phyloP scores from a whole-genome alignment of 2,888 invertebrate genomes.

The Drosophila pseudotalamancana region DNA sequence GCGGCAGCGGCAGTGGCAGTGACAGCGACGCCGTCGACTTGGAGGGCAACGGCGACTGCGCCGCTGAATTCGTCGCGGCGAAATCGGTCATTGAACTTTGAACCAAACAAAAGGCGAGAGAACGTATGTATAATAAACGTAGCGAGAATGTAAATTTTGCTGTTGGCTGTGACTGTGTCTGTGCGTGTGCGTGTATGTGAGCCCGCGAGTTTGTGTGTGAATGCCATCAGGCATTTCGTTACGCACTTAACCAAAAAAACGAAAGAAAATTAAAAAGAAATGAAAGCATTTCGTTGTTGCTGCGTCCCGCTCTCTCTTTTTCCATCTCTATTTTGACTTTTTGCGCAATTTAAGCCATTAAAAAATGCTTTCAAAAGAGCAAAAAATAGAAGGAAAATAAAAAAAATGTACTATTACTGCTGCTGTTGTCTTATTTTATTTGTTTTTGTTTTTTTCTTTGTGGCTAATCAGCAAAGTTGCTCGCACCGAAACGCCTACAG shows the following conservation, averaged over 20 bases:
- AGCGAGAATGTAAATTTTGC: constrained; percentile 47
- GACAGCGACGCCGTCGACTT: constrained; percentile 17
- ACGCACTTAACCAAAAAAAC: constrained; percentile 56
- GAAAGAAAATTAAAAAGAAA: constrained; percentile 45
- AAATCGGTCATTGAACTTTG: constrained; percentile 80
- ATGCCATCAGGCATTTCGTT: constrained; percentile 42
- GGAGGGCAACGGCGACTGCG: constrained; percentile 45
- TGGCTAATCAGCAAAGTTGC: constrained; percentile 61
- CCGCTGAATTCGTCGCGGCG: constrained; percentile 58
- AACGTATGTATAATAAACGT: constrained; percentile 31
- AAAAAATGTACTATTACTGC: constrained; percentile 15
- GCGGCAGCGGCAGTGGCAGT: neutral
- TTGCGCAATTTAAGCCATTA: constrained; percentile 43
- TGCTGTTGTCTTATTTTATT: constrained; percentile 6
- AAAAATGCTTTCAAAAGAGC: constrained; percentile 57
- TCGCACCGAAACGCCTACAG: constrained; percentile 56
- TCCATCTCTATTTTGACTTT: neutral
- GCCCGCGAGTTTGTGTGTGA: constrained; percentile 5
- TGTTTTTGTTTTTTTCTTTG: constrained; percentile 30
- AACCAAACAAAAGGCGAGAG: constrained; percentile 54
- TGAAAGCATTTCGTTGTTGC: constrained; percentile 16
- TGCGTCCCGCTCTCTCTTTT: neutral
- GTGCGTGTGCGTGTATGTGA: constrained; percentile 1
- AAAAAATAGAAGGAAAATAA: constrained; percentile 26
- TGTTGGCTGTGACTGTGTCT: neutral